Evolutionary conservation across 2,888 invertebrate species (phyloP).

Genomic region (Himalopsyche tibetana): DNA sequence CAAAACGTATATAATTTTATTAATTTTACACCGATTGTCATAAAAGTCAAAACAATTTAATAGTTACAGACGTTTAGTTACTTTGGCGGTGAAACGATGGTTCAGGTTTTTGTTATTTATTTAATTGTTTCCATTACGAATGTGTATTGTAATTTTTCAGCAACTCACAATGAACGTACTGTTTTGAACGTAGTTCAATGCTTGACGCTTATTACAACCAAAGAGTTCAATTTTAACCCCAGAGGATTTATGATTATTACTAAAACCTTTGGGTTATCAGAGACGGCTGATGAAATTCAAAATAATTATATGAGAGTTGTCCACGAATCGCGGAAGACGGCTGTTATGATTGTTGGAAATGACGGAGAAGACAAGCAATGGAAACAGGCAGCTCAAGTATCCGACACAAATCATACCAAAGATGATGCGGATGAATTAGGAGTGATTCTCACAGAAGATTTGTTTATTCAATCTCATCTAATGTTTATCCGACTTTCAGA

Average conservation of each 20-base stretch:
- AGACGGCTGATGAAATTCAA: conserved; percentile 56
- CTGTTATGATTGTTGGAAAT: conserved; percentile 62
- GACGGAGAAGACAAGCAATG: conserved; percentile 57
- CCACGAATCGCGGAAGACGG: conserved; percentile 31
- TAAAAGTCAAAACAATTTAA: no score
- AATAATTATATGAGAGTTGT: conserved; percentile 50
- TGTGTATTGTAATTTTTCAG: background rate
- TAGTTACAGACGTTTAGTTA: no score
- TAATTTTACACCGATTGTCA: no score
- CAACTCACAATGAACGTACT: background rate
- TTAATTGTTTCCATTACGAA: background rate
- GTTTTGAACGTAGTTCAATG: conserved; percentile 52
- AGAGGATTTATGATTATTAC: conserved; percentile 62
- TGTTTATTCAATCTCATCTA: conserved; percentile 63
- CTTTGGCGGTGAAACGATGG: background rate
- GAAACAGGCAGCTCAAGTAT: conserved; percentile 39
- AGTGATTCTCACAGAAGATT: conserved; percentile 48
- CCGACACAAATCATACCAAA: background rate
- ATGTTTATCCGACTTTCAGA: conserved; percentile 60
- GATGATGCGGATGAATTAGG: conserved; percentile 52
- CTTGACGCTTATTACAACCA: conserved; percentile 50
- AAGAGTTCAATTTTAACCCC: conserved; percentile 53
- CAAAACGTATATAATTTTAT: no score
- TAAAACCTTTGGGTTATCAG: conserved; percentile 54
- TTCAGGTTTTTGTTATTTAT: background rate